phyloP scores from a whole-genome alignment of 2,113 vertebrate species.

The Takifugu bimaculatus region DNA sequence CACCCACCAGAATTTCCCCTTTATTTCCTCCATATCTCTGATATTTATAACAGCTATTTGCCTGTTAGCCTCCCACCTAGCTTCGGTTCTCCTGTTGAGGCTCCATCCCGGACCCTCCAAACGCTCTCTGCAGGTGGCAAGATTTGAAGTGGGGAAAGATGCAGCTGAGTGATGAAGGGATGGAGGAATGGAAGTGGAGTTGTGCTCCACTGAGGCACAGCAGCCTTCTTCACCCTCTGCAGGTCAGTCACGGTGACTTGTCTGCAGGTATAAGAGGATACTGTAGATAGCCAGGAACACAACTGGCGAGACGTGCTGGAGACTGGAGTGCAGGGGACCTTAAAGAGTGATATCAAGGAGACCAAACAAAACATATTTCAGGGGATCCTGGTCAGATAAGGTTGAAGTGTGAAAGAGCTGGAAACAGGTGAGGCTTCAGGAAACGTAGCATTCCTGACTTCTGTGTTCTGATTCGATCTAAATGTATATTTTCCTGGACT shows the following conservation, averaged over 20 bases:
- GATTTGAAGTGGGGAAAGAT: constrained; percentile 29
- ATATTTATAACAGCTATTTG: too few relatives aligned
- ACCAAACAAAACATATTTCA: constrained; percentile 38
- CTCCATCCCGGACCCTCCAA: constrained; percentile 17
- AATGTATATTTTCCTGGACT: constrained; percentile 1
- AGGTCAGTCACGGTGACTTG: constrained; percentile 25
- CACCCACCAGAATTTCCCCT: too few relatives aligned
- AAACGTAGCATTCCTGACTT: background rate
- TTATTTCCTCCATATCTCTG: too few relatives aligned
- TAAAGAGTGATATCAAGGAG: constrained; percentile 19
- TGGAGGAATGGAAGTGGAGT: constrained; percentile 13
- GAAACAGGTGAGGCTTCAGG: background rate
- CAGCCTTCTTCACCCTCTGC: constrained; percentile 25
- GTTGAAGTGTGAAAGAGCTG: constrained; percentile 7
- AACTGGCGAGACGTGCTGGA: constrained; percentile 7
- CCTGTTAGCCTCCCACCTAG: too few relatives aligned
- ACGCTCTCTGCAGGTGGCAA: constrained; percentile 13
- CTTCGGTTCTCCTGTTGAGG: constrained; percentile 26
- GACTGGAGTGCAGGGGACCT: constrained; percentile 3
- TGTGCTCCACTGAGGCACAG: constrained; percentile 38
- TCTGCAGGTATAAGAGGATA: constrained; percentile 15
- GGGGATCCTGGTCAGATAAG: constrained; percentile 28
- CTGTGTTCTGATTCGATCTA: constrained; percentile 10
- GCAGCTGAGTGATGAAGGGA: background rate
- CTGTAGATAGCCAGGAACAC: constrained; percentile 16